Base-by-base conservation (phyloP, 1,140 invertebrate species). In the Triops cancriformis region DNA sequence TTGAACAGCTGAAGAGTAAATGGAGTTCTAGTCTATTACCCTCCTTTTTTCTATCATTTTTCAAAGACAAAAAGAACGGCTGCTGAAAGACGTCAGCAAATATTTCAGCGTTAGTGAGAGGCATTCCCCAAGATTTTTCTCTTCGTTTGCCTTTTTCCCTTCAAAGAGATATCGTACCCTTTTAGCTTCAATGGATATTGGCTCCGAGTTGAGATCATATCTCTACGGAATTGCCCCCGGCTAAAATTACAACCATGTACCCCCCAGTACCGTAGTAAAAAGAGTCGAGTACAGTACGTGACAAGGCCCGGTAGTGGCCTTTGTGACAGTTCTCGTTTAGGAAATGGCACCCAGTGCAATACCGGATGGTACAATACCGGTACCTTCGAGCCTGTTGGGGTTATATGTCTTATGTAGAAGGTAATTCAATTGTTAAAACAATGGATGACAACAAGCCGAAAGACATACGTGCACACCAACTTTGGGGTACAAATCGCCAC, bases 171-270 rank as follows among this genome's bases (percentile, higher is more conserved):
- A 64, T 64, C 23, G 31, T 37, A 37, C 31, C 51, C 51, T 64
- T 64, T 64, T 64, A 64, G 18, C 14, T 23, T 64, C 51, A 64
- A 64, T 64, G 51, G 51, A 64, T 64, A 64, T 64, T 64, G 51
- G 51, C 18, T 64, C 51, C 14, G 51, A 64, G 18, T 5, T 64
- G 18, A 64, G n/a, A 64, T 64, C 51, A 64, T 64, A 64, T 64
- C 51, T 64, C 51, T 64, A 64, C 51, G 51, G 51, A 64, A 64
- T 37, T 64, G 51, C 51, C 23, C 14, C 23, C 18, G 23, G 9
- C 18, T 64, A 23, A 23, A 64, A 64, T 64, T 64, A 64, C 43
- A 45, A 45, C 11, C 43, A n/a, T n/a, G n/a, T n/a, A n/a, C n/a
- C 31, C 31, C 31, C 31, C 31, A 37, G 31, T 37, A 37, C 31